Percentiles rank a stretch among this genome's conserved stretches.
phyloP scores from a whole-genome alignment of 2,888 invertebrate genomes.

The Timema cristinae region DNA sequence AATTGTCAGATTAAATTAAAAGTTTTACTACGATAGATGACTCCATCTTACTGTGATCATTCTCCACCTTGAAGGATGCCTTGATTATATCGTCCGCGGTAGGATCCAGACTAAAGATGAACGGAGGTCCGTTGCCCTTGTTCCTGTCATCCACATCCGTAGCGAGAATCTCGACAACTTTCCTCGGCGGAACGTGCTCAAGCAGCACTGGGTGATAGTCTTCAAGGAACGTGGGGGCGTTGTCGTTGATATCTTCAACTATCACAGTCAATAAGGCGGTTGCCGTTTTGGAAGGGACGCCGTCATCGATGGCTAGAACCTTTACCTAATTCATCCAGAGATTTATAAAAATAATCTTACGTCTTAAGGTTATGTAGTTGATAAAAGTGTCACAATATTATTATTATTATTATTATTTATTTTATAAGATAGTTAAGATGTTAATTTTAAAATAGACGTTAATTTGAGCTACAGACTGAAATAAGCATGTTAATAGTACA shows the following conservation, averaged over 20 bases:
- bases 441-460: no score
- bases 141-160: constrained; percentile 47
- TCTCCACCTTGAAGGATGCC: constrained; percentile 50
- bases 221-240: constrained; percentile 46
- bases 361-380: no score
- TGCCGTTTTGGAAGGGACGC: constrained; percentile 45
- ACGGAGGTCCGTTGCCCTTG: constrained; percentile 51
- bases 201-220: constrained; percentile 48
- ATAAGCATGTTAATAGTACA: no score
- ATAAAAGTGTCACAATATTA: no score
- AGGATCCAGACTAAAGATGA: constrained; percentile 49
- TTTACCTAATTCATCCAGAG: constrained; percentile 39
- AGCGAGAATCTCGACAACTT: constrained; percentile 46
- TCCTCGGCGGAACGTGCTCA: constrained; percentile 49
- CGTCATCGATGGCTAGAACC: constrained; percentile 50
- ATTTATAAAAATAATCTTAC: no score
- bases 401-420: no score
- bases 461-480: no score
- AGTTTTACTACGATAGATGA: no score
- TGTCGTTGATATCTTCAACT: constrained; percentile 49
- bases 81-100: constrained; percentile 47
- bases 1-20: no score
- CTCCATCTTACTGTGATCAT: constrained; percentile 46
- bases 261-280: constrained; percentile 48
- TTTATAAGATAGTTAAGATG: no score